Evolutionary conservation across 2,113 vertebrate genomes (phyloP).

Genomic region (Corythaixoides concolor): DNA sequence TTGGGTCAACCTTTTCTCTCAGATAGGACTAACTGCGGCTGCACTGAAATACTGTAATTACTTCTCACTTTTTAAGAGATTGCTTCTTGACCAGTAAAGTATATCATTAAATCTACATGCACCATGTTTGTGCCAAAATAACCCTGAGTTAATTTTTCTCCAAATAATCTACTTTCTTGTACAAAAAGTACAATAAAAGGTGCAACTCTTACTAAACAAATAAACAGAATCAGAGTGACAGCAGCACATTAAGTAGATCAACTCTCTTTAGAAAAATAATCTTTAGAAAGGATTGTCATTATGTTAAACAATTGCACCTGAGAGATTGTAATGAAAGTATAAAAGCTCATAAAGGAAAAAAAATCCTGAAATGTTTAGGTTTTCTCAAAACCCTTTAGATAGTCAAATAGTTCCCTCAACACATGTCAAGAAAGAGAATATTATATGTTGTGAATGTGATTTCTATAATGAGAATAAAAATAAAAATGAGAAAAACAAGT

Average conservation of each 20-base stretch:
- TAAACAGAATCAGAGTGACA: neutral
- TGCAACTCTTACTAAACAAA: constrained; percentile 26
- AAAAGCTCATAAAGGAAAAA: neutral
- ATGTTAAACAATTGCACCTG: neutral
- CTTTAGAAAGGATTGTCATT: neutral
- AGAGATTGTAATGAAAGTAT: neutral
- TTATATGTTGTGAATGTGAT: neutral
- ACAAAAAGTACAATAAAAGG: constrained; percentile 1
- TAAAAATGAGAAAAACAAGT: neutral
- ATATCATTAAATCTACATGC: neutral
- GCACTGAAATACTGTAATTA: neutral
- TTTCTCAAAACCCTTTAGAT: neutral
- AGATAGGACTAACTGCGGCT: neutral
- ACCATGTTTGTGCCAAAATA: neutral
- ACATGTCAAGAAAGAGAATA: neutral
- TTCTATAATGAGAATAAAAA: neutral
- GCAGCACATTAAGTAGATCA: neutral
- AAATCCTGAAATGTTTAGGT: neutral
- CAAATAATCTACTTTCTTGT: constrained; percentile 25
- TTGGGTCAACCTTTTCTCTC: neutral
- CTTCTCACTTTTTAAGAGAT: neutral
- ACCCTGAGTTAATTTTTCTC: neutral
- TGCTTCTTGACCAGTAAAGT: neutral
- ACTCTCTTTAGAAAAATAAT: neutral
- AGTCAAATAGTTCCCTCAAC: neutral